Evolutionary conservation across 1,140 invertebrate genomes (phyloP).

Genomic region (Papilio machaon): DNA sequence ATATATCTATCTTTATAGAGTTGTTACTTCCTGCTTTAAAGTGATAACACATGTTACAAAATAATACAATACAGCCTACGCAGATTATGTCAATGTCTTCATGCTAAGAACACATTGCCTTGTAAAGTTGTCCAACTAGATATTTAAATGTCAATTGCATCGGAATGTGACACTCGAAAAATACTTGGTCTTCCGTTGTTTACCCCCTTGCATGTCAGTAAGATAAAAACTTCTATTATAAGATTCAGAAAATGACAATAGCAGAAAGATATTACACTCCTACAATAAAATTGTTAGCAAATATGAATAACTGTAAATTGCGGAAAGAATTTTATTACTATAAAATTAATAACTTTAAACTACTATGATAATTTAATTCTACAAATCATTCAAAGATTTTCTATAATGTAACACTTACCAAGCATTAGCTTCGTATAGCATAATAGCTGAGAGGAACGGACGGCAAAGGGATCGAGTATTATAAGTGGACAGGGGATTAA

Average conservation of each 20-base stretch:
- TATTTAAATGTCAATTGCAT: neutral
- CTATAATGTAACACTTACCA: neutral
- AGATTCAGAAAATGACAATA: neutral
- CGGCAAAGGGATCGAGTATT: constrained; percentile 33
- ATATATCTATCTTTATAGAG: neutral
- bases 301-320: neutral
- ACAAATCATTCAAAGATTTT: neutral
- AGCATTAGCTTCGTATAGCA: constrained; percentile 17
- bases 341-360: neutral
- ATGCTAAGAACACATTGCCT: neutral
- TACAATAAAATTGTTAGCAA: neutral
- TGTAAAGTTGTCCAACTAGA: constrained; percentile 1
- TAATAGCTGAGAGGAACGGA: constrained; percentile 26
- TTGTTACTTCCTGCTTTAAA: constrained; percentile 9
- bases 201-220: neutral
- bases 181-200: no score
- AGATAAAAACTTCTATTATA: neutral
- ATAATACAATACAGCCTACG: neutral
- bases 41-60: neutral
- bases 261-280: neutral
- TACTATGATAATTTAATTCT: no score
- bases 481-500: constrained; percentile 36
- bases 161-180: neutral
- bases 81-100: neutral
- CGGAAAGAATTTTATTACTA: neutral